A percentile compares a stretch with the other conserved stretches of the same genome.
phyloP scores from a whole-genome alignment of 2,113 vertebrate species.

The Jacana jacana region DNA sequence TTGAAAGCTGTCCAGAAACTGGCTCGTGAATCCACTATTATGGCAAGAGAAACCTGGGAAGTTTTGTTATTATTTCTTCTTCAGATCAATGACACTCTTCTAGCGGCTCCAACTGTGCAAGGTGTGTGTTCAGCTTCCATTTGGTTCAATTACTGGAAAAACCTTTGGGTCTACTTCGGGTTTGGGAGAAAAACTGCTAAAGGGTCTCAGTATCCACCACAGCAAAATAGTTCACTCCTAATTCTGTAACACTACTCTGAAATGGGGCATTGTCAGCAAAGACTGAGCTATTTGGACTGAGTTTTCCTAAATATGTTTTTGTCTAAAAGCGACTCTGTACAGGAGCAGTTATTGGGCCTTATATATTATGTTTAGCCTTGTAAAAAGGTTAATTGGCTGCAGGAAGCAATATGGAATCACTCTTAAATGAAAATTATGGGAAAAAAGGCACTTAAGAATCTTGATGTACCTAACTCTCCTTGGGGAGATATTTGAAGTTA shows the following conservation, averaged over 20 bases:
- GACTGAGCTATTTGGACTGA: background rate
- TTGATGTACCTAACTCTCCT: background rate
- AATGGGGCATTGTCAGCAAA: background rate
- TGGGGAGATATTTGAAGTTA: background rate
- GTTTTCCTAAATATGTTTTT: background rate
- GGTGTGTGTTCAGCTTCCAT: conserved; percentile 72
- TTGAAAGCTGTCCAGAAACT: conserved; percentile 93
- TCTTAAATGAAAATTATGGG: background rate
- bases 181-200: background rate
- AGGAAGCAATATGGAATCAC: background rate
- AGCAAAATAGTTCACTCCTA: background rate
- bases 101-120: conserved; percentile 90
- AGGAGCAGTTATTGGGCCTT: background rate
- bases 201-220: background rate
- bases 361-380: background rate
- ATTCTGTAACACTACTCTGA: background rate
- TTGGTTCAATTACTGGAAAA: background rate
- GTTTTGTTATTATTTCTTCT: conserved; percentile 93
- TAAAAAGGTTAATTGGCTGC: background rate
- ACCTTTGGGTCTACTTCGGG: background rate
- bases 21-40: conserved; percentile 88
- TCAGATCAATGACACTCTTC: conserved; percentile 91
- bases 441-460: background rate
- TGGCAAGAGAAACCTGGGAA: conserved; percentile 97
- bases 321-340: background rate